Conservation (phyloP, 2,113 vertebrate species). For the Muntiacus reevesi region DNA sequence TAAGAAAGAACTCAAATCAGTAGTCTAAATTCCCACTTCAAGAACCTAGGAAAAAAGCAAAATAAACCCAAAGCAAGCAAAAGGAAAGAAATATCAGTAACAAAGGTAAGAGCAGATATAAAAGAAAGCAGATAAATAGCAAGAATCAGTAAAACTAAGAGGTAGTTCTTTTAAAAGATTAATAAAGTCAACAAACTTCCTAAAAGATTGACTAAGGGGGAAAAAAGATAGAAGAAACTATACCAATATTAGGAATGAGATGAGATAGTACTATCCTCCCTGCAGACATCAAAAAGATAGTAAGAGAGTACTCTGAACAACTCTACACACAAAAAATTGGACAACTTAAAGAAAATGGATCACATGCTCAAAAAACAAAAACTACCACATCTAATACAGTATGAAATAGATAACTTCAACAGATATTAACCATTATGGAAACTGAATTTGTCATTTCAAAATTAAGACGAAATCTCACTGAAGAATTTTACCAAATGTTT, state of each 20-base stretch:
- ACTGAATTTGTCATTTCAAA: not conserved
- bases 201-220: not conserved
- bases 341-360: not conserved
- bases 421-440: not conserved
- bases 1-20: not conserved
- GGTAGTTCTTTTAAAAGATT: not conserved
- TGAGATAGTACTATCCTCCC: not conserved
- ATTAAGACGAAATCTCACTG: not conserved
- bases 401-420: not conserved
- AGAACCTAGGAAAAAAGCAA: not conserved
- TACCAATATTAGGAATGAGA: not conserved
- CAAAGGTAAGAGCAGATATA: not conserved
- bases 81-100: slow-evolving; percentile 11
- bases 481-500: not conserved
- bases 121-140: not conserved
- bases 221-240: not conserved
- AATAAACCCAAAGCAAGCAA: not conserved
- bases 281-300: not conserved
- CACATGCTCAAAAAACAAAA: not conserved
- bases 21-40: not conserved
- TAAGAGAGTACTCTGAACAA: not conserved
- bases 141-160: not conserved
- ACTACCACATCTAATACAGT: not conserved
- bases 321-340: not conserved
- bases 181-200: not conserved